Evolutionary conservation across 2,797 vertebrate genomes (phyloP), one percentile per base, ranked within the genome.

Genomic region (Lepidocolaptes lacrymiger): DNA sequence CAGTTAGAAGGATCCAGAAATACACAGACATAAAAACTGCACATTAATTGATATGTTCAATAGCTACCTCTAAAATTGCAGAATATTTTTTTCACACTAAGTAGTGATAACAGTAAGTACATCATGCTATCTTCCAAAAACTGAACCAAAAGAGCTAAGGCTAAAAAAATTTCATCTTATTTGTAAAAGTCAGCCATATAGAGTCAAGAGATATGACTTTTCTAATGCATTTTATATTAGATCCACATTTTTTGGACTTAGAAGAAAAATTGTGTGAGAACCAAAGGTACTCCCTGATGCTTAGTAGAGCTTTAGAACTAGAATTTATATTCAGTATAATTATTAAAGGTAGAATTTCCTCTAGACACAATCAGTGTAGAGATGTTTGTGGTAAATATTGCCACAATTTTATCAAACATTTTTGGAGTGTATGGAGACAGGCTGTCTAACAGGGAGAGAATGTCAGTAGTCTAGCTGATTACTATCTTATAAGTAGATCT

Each of bases 211-310:
- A 82, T 78, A 51, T 0, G 7, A 37, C 14, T 79, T 73, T 78
- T 76, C 52, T 88, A 91, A 92, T 77, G 34, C 39, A 91, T 94
- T 95, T 91, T 66, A 41, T 78, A 88, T 91, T 81, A 81, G 39
- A 88, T 62, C 5, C 23, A 41, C 75, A 72, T 68, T 88, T 89
- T 86, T 63, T 58, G 39, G 7, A 59, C 1, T 3, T 36, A 80
- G 58, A 88, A 62, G 36, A 80, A 77, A 93, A 83, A 49, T 1
- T 82, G 36, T 61, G 27, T 26, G 30, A 55, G 36, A 44, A 75
- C 7, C 7, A 24, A 77, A 59, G 21, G 44, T 80, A 22, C 2
- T 64, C 23, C 63, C 41, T 71, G 49, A 83, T 67, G 17, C 8
- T 51, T 74, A 67, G 14, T 4, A 66, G 51, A 82, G 14, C 1